Base-by-base conservation (phyloP, 2,888 invertebrate genomes). In the Drosophila differens region DNA sequence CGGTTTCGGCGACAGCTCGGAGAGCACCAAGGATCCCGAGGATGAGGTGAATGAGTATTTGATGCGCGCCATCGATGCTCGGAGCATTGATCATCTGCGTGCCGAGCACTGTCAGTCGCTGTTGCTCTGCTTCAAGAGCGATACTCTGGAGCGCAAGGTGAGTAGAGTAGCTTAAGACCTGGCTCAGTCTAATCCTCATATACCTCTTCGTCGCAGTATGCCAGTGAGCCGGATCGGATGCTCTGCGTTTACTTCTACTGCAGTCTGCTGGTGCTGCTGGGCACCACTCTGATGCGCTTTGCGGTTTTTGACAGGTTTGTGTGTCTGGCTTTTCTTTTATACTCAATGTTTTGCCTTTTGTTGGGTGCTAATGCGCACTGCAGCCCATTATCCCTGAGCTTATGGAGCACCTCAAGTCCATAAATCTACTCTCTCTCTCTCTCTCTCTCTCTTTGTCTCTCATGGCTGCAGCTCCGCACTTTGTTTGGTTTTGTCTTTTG, bases 11-110 rank as follows among this genome's bases (percentile, higher is more conserved):
- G 96, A 96, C 70, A 94, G 94, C 64, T 93, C 94, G 32, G 97
- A 97, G 82, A 95, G 95, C 76, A 78, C 82, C 60, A 97, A 97
- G 92, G 96, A 97, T 92, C 97, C 97, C 0, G 97, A 98, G 86
- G 98, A 98, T 83, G 98, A 98, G 94, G 98, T 98, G 30, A 98
- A 99, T 92, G 99, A 99, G 87, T 99, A 99, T 93, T 94, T 99
- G 82, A 97, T 98, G 95, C 96, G 97, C 81, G 99, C 99, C 19
- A 99, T 99, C 79, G 98, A 99, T 93, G 98, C 98, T 1, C 95
- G 98, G 63, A 98, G 98, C 92, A 97, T 98, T 68, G 98, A 99
- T 94, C 95, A 97, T 61, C 95, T 98, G 63, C 95, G 98, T 64
- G 95, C 96, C 1, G 97, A 99, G 91, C 98, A 99, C 93, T 99